A percentile compares a stretch with the other conserved stretches of the same genome.
phyloP scores from a whole-genome alignment of 2,888 invertebrate species.

The Pteria penguin region DNA sequence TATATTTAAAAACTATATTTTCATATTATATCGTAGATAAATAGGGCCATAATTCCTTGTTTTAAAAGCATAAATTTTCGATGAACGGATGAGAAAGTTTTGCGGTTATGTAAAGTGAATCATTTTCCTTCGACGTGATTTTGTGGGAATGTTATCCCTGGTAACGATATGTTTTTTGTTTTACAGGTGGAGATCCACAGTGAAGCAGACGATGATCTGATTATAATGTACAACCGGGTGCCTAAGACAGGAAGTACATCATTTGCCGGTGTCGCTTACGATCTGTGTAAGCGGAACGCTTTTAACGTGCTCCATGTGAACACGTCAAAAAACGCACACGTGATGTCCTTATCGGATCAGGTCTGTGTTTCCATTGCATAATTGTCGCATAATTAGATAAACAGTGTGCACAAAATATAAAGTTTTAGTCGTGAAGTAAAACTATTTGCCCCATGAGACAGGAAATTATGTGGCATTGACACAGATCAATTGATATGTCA shows the following conservation, averaged over 20 bases:
- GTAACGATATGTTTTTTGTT: neutral
- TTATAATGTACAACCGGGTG: slow-evolving; percentile 96
- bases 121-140: neutral
- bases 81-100: neutral
- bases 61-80: neutral
- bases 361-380: too few relatives aligned
- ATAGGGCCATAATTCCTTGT: neutral
- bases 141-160: neutral
- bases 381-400: too few relatives aligned
- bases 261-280: slow-evolving; percentile 94
- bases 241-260: slow-evolving; percentile 98
- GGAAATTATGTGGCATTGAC: too few relatives aligned
- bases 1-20: too few relatives aligned
- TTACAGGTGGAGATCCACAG: slow-evolving; percentile 50
- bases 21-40: too few relatives aligned
- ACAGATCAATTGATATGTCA: too few relatives aligned
- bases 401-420: too few relatives aligned
- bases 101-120: neutral
- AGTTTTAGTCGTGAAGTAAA: too few relatives aligned
- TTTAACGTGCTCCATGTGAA: slow-evolving; percentile 96
- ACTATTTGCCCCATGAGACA: too few relatives aligned
- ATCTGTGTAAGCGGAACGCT: slow-evolving; percentile 87
- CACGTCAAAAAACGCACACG: slow-evolving; percentile 96
- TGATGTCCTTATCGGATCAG: slow-evolving; percentile 96
- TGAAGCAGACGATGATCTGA: slow-evolving; percentile 62